phyloP scores from a whole-genome alignment of 2,797 vertebrate genomes.

The Acanthurus lineatus region DNA sequence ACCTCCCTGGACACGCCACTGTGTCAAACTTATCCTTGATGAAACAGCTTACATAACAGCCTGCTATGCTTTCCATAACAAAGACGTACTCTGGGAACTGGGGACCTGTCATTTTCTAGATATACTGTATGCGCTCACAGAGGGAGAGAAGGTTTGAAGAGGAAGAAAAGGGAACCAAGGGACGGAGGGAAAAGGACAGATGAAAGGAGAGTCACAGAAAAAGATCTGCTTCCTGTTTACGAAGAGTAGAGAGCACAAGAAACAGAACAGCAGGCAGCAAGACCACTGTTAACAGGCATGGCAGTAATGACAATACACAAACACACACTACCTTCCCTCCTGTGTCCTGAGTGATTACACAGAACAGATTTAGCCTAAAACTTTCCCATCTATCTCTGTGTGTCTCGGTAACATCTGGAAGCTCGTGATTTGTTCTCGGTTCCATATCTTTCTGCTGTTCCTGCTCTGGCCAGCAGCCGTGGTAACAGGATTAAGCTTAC shows the following conservation, averaged over 20 bases:
- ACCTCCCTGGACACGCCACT: conserved; percentile 36
- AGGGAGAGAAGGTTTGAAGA: conserved; percentile 38
- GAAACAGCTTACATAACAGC: conserved; percentile 26
- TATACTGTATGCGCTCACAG: conserved; percentile 41
- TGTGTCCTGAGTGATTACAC: conserved; percentile 55
- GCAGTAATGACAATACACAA: conserved; percentile 41
- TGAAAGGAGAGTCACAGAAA: conserved; percentile 57
- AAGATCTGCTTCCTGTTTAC: conserved; percentile 81
- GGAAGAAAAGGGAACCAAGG: conserved; percentile 43
- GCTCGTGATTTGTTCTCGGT: conserved; percentile 59
- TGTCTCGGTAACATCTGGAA: conserved; percentile 61
- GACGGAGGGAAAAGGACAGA: conserved; percentile 50
- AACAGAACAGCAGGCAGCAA: conserved; percentile 56
- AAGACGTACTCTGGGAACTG: conserved; percentile 33
- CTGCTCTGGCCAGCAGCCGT: conserved; percentile 38
- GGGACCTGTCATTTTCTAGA: conserved; percentile 47
- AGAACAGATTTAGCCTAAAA: conserved; percentile 61
- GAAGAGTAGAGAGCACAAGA: conserved; percentile 68
- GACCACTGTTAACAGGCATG: conserved; percentile 31
- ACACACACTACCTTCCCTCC: conserved; percentile 45
- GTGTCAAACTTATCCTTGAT: conserved; percentile 54
- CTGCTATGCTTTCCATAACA: conserved; percentile 54
- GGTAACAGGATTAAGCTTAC: conserved; percentile 64
- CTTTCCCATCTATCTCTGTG: conserved; percentile 39
- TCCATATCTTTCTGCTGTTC: conserved; percentile 35